Base-by-base conservation (phyloP, 2,113 vertebrate species). In the Marmota flaviventris region DNA sequence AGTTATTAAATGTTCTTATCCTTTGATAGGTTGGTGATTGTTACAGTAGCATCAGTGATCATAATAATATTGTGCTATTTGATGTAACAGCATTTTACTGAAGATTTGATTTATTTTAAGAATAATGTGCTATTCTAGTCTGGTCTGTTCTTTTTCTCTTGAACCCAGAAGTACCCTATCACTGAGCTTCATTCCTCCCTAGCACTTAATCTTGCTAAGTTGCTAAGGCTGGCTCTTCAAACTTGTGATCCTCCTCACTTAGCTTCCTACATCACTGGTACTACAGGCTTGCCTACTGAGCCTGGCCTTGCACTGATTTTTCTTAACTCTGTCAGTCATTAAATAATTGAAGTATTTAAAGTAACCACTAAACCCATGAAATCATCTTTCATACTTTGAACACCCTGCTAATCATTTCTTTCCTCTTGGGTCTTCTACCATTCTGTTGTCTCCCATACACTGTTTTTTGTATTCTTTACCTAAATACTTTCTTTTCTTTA, bases 291-390 rank as follows among this genome's bases (percentile, higher is more conserved):
- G 9, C 24, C 24, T 24, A 63, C 8, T 27, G 61, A 63, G 24
- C 24, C 61, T 4, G 2, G 24, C 61, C 61, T 56, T 53, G 32
- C 72, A n/a, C 24, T 87, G 29, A 29, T 65, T 85, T 89, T 65
- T 73, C 14, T 78, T 75, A 84, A 8, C 7, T 95, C 25, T 83
- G 42, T 73, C 18, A 67, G 1, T 89, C 76, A 89, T 5, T n/a
- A 95, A 61, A 25, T 90, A 63, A 65, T 51, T 83, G 24, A 82
- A 79, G 39, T 91, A 87, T 63, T 94, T 85, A 81, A 87, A 88
- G 79, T 56, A 78, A 10, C 34, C 29, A 39, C 34, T 93, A 73
- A 92, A 94, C 39, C 22, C 3, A 67, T 1, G 42, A 7, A 65
- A 48, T 45, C 20, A 1, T 89, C 4, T 72, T 63, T 95, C 13